These are phyloP conservation scores for Zaprionus ornatus DNA, from an alignment of 1,140 invertebrate genomes.

Conservation along the genomic window DNA sequence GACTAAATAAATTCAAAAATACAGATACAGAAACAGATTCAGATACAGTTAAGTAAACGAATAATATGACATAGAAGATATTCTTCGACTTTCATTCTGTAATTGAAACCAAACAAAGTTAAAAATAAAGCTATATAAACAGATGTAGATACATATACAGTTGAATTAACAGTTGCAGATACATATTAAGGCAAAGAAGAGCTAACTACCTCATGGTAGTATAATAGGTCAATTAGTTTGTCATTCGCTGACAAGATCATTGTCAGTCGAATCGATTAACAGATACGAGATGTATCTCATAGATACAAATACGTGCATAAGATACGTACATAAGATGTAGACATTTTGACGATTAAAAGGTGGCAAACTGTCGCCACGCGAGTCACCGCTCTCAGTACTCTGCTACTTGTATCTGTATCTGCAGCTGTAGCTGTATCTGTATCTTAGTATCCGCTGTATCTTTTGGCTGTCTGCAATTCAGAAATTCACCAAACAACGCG, in stretches of 20 bases:
- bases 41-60: not conserved
- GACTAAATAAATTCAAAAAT: not conserved
- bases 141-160: not conserved
- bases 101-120: not conserved
- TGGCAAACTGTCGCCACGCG: constrained; percentile 1
- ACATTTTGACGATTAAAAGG: not conserved
- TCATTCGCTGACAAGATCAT: not conserved
- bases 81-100: too few species aligned
- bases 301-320: constrained; percentile 21
- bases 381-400: not conserved
- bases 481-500: constrained; percentile 47
- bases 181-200: too few species aligned
- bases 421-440: not conserved
- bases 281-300: constrained; percentile 15
- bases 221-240: too few species aligned
- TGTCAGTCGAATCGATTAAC: constrained; percentile 18
- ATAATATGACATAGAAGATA: too few species aligned
- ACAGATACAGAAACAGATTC: not conserved
- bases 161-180: not conserved
- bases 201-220: too few species aligned
- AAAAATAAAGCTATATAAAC: not conserved
- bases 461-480: constrained; percentile 57
- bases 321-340: not conserved
- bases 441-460: constrained; percentile 43
- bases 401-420: constrained; percentile 1